These are phyloP conservation scores for Metallyticus violacea DNA, from an alignment of 2,888 invertebrate genomes.

Conservation along the genomic window DNA sequence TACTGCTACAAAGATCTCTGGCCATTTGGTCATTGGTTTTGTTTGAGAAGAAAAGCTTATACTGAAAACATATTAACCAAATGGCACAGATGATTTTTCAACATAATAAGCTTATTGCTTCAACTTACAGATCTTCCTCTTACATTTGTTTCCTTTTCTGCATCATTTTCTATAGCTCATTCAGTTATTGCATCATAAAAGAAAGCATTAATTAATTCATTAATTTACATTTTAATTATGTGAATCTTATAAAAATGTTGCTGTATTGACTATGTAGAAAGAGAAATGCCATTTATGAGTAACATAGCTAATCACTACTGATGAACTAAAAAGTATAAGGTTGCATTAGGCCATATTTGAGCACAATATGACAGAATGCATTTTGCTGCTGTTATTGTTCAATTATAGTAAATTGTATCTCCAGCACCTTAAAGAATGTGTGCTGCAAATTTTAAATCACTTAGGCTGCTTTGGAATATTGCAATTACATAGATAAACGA, in stretches of 20 bases:
- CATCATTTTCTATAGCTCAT: not conserved
- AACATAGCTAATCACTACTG: not conserved
- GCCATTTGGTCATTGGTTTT: not conserved
- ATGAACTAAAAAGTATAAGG: not conserved
- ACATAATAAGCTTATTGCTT: not conserved
- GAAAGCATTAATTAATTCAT: not conserved
- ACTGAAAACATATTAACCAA: conserved; percentile 2
- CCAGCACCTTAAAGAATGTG: too few species aligned
- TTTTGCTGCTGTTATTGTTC: not conserved
- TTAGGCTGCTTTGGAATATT: too few species aligned
- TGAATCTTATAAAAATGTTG: not conserved
- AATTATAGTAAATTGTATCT: not conserved
- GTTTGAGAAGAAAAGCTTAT: not conserved
- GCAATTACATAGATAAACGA: too few species aligned
- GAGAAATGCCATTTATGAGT: not conserved
- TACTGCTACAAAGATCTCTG: not conserved
- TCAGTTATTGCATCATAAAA: not conserved
- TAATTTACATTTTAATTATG: not conserved
- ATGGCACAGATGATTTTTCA: conserved; percentile 21
- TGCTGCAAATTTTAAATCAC: too few species aligned
- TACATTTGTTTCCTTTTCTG: not conserved
- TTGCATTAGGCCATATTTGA: not conserved
- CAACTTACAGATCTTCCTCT: not conserved
- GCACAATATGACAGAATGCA: not conserved
- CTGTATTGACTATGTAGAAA: not conserved